Base-by-base conservation (phyloP, 2,888 invertebrate species). In the Mactromeris polynyma region DNA sequence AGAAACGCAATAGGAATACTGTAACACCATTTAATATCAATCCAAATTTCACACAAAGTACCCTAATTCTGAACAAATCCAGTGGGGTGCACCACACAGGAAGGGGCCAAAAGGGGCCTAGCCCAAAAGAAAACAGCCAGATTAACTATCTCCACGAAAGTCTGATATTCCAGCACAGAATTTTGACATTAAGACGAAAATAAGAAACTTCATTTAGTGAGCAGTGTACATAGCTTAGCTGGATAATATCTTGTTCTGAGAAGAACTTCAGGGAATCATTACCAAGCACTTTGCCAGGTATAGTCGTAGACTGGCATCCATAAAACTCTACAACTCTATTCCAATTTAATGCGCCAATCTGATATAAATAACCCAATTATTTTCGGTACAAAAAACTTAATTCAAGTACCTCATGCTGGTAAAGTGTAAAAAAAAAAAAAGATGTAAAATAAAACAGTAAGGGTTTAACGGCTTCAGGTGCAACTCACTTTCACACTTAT, bases 311-410 rank as follows among this genome's bases (percentile, higher is more conserved):
- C 73, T 73, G 73, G 36, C 73, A 73, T 17, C 73, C n/a, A 51
- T 51, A 58, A 58, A 58, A 58, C 73, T 36, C 26, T 73, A 73
- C 58, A 64, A 26, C 58, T 64, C 58, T 26, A 64, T 64, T 64
- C 58, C 21, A 19, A 21, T 58, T 58, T 58, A 58, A 58, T 58
- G 58, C 21, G 58, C 58, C 58, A 26, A 26, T 64, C 58, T 64
- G n/a, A 64, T 64, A 64, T 64, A 64, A 64, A 64, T 64, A 64
- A 64, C 58, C 58, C 26, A 64, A 64, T 64, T 64, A 64, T 26
- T 26, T 64, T 26, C 58, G 26, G 31, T 73, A 73, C 73, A 33
- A 73, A 73, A 73, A 33, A 73, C 73, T 73, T 33, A 73, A 33
- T 17, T 36, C 36, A 73, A 73, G 73, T 73, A 14, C 19, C 73